phyloP scores from a whole-genome alignment of 2,888 invertebrate species.

The Malthinus seriepunctatus region DNA sequence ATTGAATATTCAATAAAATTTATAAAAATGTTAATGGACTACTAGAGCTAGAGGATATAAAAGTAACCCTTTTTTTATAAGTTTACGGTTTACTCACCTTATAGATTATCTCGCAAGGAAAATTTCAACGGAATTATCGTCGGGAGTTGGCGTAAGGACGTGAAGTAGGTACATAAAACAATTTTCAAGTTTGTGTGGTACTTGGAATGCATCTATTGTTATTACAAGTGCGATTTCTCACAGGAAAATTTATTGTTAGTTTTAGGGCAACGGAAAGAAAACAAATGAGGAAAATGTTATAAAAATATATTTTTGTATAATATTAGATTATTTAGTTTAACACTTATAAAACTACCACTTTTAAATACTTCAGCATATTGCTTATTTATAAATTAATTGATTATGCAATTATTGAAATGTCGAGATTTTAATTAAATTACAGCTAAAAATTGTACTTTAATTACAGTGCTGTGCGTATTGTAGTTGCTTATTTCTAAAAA shows the following conservation, averaged over 20 bases:
- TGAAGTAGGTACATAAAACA: not conserved
- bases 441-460: conserved; percentile 1
- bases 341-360: not conserved
- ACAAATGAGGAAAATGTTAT: conserved; percentile 23
- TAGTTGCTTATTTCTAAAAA: not conserved
- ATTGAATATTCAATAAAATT: conserved; percentile 11
- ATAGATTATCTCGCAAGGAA: no score
- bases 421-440: not conserved
- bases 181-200: conserved; percentile 1
- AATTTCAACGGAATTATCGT: no score
- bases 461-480: conserved; percentile 1
- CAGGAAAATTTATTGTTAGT: conserved; percentile 12
- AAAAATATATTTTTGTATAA: conserved; percentile 24
- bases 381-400: conserved; percentile 1
- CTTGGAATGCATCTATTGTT: not conserved
- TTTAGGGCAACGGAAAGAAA: conserved; percentile 14
- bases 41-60: no score
- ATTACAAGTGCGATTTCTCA: conserved; percentile 20
- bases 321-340: not conserved
- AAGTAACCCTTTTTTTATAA: not conserved
- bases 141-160: no score
- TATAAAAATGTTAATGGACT: conserved; percentile 9
- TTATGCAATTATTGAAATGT: not conserved
- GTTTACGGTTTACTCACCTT: not conserved
- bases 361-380: not conserved